These are phyloP conservation scores for Rissa tridactyla DNA, from an alignment of 2,113 vertebrate genomes.

Conservation along the genomic window DNA sequence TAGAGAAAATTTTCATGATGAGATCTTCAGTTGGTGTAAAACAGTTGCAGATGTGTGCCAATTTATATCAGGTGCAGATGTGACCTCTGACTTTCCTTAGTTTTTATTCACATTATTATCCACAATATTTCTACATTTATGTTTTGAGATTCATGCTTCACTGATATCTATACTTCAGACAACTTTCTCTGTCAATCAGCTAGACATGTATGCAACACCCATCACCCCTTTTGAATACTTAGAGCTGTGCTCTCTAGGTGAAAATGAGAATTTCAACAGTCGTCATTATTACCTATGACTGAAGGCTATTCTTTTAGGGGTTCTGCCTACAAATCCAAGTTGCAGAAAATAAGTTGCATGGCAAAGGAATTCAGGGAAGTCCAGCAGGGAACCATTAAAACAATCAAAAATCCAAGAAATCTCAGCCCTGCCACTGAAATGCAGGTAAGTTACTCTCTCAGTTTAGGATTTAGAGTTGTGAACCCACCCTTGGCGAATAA, in stretches of 20 bases:
- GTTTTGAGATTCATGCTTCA: not conserved
- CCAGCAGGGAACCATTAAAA: not conserved
- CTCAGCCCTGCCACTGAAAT: not conserved
- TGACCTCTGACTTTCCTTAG: not conserved
- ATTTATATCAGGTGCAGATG: not conserved
- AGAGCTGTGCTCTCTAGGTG: not conserved
- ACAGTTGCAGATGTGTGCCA: not conserved
- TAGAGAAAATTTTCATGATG: not conserved
- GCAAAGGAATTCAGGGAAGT: not conserved
- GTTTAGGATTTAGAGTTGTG: not conserved
- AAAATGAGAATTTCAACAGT: not conserved
- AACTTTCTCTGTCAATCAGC: not conserved
- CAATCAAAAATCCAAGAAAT: not conserved
- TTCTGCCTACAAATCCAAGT: not conserved
- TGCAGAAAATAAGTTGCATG: not conserved
- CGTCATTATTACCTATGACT: not conserved
- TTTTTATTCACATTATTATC: not conserved
- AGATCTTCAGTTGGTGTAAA: not conserved
- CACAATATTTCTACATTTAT: not conserved
- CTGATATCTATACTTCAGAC: not conserved
- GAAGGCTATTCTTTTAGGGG: not conserved
- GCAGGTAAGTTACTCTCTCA: not conserved
- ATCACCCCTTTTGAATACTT: not conserved
- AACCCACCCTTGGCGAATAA: fast-evolving
- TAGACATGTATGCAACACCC: not conserved